phyloP scores from a whole-genome alignment of 2,888 invertebrate genomes.

The Dendrolimus houi region DNA sequence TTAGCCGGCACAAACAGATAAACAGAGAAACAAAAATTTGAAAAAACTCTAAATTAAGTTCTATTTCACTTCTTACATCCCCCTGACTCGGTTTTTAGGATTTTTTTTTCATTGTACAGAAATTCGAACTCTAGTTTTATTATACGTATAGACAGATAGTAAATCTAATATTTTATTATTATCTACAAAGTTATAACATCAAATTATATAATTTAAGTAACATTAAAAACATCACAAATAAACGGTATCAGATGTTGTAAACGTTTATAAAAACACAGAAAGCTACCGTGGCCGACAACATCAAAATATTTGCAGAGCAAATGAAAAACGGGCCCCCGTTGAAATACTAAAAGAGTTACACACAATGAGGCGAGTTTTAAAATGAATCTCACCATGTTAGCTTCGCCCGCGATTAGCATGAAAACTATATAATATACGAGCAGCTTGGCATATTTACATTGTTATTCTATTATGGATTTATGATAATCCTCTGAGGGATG shows the following conservation, averaged over 20 bases:
- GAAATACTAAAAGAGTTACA: slow-evolving; percentile 42
- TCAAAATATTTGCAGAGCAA: slow-evolving; percentile 68
- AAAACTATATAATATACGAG: slow-evolving; percentile 46
- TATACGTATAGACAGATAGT: too few relatives aligned
- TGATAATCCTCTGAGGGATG: slow-evolving; percentile 60
- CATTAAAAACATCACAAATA: slow-evolving; percentile 21
- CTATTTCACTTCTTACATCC: too few relatives aligned
- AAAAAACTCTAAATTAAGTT: too few relatives aligned
- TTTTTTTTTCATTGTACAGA: too few relatives aligned
- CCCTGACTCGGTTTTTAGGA: too few relatives aligned
- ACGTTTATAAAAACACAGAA: slow-evolving; percentile 33
- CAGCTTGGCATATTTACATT: slow-evolving; percentile 50
- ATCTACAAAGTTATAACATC: too few relatives aligned
- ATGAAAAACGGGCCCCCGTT: slow-evolving; percentile 57
- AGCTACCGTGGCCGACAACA: slow-evolving; percentile 38
- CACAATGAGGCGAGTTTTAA: slow-evolving; percentile 57
- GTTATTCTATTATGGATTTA: slow-evolving; percentile 63
- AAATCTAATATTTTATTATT: too few relatives aligned
- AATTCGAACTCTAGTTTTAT: too few relatives aligned
- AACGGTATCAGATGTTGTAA: slow-evolving; percentile 34
- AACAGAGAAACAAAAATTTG: too few relatives aligned
- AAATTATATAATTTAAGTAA: slow-evolving; percentile 18
- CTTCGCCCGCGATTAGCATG: slow-evolving; percentile 54
- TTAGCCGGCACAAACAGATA: too few relatives aligned
- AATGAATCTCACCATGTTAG: slow-evolving; percentile 52